phyloP scores from a whole-genome alignment of 2,888 invertebrate genomes.

The Acrobasis suavella region DNA sequence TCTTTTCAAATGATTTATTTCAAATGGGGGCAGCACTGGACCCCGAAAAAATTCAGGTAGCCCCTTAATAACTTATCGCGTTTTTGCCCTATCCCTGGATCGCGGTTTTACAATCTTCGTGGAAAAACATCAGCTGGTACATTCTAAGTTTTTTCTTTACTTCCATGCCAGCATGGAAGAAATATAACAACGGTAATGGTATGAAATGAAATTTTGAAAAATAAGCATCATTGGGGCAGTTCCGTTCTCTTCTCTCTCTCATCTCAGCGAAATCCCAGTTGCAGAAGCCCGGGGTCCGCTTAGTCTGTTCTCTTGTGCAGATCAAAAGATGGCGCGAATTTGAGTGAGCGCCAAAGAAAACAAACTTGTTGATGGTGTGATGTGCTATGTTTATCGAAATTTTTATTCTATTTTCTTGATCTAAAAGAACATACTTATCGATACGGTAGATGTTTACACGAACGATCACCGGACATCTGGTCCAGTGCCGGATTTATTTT shows the following conservation, averaged over 20 bases:
- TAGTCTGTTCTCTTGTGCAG: slow-evolving; percentile 10
- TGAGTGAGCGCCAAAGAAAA: slow-evolving; percentile 57
- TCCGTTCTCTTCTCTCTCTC: not conserved
- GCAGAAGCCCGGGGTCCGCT: too few species aligned
- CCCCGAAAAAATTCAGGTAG: too few species aligned
- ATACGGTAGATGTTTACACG: slow-evolving; percentile 36
- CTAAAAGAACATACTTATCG: slow-evolving; percentile 52
- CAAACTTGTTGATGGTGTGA: slow-evolving; percentile 38
- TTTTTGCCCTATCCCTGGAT: too few species aligned
- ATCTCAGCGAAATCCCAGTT: too few species aligned
- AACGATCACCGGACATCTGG: slow-evolving; percentile 32
- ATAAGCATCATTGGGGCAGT: not conserved
- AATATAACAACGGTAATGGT: not conserved
- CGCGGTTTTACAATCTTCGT: too few species aligned
- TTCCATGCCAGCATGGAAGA: too few species aligned
- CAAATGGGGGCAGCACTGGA: too few species aligned
- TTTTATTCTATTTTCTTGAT: slow-evolving; percentile 52
- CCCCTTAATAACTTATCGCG: too few species aligned
- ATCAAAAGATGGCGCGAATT: slow-evolving; percentile 32
- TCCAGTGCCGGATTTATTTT: slow-evolving; percentile 27
- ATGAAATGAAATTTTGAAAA: not conserved
- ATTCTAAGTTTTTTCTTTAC: too few species aligned
- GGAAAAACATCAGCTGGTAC: too few species aligned
- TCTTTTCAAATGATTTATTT: too few species aligned
- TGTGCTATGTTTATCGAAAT: slow-evolving; percentile 47